phyloP scores from a whole-genome alignment of 64 coral and sea anemone species.

The Montipora capricornis region DNA sequence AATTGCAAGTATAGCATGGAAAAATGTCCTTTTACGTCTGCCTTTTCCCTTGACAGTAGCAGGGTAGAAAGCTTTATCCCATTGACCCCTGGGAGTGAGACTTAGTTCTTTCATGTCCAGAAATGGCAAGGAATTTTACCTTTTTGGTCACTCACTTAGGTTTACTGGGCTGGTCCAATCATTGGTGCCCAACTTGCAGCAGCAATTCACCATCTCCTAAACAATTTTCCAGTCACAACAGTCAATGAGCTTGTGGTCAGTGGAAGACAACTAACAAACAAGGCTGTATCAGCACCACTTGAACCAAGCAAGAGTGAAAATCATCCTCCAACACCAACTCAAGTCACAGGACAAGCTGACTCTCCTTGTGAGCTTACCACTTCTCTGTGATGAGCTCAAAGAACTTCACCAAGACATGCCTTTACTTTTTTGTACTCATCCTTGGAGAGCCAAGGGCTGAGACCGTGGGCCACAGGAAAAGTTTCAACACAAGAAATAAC shows the following conservation, averaged over 20 bases:
- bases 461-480: too few species aligned
- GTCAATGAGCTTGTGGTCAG: conserved; percentile 26
- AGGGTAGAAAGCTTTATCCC: not conserved
- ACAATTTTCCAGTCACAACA: conserved; percentile 30
- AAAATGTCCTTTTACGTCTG: too few species aligned
- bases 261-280: not conserved
- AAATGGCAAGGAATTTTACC: not conserved
- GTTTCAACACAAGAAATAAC: too few species aligned
- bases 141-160: not conserved
- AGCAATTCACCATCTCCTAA: conserved; percentile 5
- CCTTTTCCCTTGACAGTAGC: too few species aligned
- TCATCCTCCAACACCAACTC: not conserved
- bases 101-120: not conserved
- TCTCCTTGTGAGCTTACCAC: conserved; percentile 26
- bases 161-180: conserved; percentile 69
- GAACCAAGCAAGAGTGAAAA: not conserved
- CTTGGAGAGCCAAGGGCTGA: too few species aligned
- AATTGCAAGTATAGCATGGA: too few species aligned
- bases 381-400: not conserved
- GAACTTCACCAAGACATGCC: not conserved
- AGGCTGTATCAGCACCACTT: not conserved
- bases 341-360: not conserved
- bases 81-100: not conserved
- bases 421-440: not conserved
- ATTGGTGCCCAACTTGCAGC: conserved; percentile 37